These are phyloP conservation scores for Diplosoma virens DNA, from an alignment of 23 tunicate species.

Conservation along the genomic window DNA sequence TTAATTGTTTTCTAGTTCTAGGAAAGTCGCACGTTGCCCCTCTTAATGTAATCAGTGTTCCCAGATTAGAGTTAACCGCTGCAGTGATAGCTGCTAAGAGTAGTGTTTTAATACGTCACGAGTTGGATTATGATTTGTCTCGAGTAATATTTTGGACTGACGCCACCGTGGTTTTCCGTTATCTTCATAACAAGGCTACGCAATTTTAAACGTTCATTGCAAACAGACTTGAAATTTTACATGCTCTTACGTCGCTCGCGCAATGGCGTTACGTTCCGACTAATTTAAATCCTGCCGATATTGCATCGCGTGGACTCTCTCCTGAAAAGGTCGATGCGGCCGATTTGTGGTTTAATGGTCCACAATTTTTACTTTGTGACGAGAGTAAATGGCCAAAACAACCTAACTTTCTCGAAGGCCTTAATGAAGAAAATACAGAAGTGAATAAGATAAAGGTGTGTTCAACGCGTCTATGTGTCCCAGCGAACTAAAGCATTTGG, in stretches of 20 bases:
- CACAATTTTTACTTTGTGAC: not conserved
- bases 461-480: too few species aligned
- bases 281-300: slow-evolving; percentile 28
- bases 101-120: not conserved
- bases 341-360: slow-evolving; percentile 39
- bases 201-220: slow-evolving; percentile 33
- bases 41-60: slow-evolving; percentile 24
- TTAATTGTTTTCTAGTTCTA: slow-evolving; percentile 18
- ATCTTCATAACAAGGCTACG: slow-evolving; percentile 2
- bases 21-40: slow-evolving; percentile 43
- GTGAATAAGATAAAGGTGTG: too few species aligned
- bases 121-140: slow-evolving; percentile 3
- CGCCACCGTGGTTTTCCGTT: slow-evolving; percentile 31
- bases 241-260: not conserved
- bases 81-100: too few species aligned
- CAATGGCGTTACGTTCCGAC: slow-evolving; percentile 33
- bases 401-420: not conserved
- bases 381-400: slow-evolving; percentile 21
- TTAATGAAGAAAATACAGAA: too few species aligned
- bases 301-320: slow-evolving; percentile 40
- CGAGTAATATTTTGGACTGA: slow-evolving; percentile 34
- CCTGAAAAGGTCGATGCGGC: slow-evolving; percentile 1
- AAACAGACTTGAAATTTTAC: slow-evolving; percentile 13
- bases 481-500: too few species aligned
- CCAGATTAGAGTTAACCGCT: slow-evolving; percentile 35